Evolutionary conservation across 2,113 vertebrate species (phyloP), one percentile per base, ranked within the genome.

Genomic region (Ictidomys tridecemlineatus): DNA sequence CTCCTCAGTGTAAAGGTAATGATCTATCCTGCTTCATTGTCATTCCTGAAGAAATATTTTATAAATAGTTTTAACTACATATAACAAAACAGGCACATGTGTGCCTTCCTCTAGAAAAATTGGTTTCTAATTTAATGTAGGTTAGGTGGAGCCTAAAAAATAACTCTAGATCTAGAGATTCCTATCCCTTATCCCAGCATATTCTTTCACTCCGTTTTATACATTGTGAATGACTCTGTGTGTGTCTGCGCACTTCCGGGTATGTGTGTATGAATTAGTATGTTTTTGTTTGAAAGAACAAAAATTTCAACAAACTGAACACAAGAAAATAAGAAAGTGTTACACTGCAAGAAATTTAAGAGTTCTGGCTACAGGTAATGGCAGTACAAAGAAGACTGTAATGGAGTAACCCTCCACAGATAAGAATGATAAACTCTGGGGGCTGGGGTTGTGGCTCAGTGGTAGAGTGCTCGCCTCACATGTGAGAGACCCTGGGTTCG

Each of bases 1-100:
- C 98, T 53, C 98, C 98, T 3, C 1, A 95, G 0, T 99, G 99
- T 51, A 98, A 58, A 99, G 98, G 98, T 99, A 61, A 65, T 82
- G 65, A 51, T 91, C 87, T 91, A n/a, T 73, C 9, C 65, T 95
- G 39, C 17, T 90, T 88, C 84, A 42, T 80, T 91, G 53, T 80
- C 37, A 65, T 84, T 58, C 56, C 30, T 70, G 4, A 76, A 53
- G 67, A 67, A 89, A 67, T 2, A 45, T 20, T 95, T 93, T 89
- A 30, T 48, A 96, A 89, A 45, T 74, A 87, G 7, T 79, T 82
- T 83, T 80, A 83, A 7, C 77, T 94, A 8, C 67, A 77, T 85
- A 13, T 82, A 84, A 42, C 17, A 96, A 12, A 85, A 69, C 2
- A 34, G 3, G 42, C 4, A 56, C 37, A n/a, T 56, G 10, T 61